Evolutionary conservation across 2,888 invertebrate genomes (phyloP), one percentile per base, ranked within the genome.

Genomic region (Orthosia gracilis): DNA sequence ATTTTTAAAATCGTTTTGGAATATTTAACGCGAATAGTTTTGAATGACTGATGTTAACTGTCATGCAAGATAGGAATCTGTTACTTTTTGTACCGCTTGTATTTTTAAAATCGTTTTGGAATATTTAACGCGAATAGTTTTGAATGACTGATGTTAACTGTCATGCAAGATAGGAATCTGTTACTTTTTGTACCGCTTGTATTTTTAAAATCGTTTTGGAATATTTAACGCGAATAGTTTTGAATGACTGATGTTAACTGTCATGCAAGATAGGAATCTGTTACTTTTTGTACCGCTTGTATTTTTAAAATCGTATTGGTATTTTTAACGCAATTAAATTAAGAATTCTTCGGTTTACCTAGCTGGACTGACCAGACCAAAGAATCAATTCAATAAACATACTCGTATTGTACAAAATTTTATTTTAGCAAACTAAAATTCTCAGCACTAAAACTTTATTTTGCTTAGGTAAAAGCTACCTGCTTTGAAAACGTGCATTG

Each of bases 401-500:
- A 40, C 40, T 40, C 40, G 40, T 40, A 69, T 58, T 59, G 15
- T 21, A 64, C 9, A 72, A 23, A 18, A 52, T 26, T 62, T 62
- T 65, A 59, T 15, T 45, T 57, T n/a, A 66, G 47, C 23, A 49
- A 52, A 65, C 59, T 69, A 54, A 73, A 77, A 58, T 57, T 69
- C 52, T 73, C 21, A n/a, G 21, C 18, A 63, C 65, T 58, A 52
- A 79, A 78, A 62, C 26, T 74, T 73, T 54, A 67, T 49, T 67
- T 45, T 58, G 49, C 63, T 72, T 54, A 67, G 21, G 57, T 73
- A 78, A 63, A 74, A 79, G 61, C 63, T 79, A 69, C 69, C 69
- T 76, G 80, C 69, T 67, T 75, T 61, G 59, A 61, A 71, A 81
- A 55, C 49, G 11, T 79, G 73, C 61, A 76, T 68, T 52, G 73